Evolutionary conservation across 1,140 invertebrate species (phyloP).

Genomic region (Pararge aegeria): DNA sequence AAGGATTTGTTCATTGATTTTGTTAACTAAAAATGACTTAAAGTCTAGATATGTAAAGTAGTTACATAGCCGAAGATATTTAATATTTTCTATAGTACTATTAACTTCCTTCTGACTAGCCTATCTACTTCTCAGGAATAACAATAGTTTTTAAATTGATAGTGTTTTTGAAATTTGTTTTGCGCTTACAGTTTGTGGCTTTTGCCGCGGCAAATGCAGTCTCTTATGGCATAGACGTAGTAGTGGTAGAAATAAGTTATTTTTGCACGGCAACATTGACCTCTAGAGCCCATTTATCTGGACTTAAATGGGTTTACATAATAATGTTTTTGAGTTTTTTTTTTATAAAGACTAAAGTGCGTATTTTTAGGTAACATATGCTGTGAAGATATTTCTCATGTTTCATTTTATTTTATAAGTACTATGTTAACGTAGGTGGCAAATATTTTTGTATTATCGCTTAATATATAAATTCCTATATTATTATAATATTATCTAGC

Average conservation of each 20-base stretch:
- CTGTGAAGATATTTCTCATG: slow-evolving; percentile 27
- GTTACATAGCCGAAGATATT: too few species aligned
- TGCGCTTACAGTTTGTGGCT: not conserved
- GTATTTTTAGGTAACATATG: slow-evolving; percentile 24
- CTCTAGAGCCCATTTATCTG: not conserved
- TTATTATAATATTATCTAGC: slow-evolving; percentile 27
- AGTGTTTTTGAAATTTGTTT: not conserved
- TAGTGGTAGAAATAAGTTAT: slow-evolving; percentile 9
- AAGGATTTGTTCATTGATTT: too few species aligned
- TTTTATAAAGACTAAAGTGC: slow-evolving; percentile 7
- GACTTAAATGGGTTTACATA: not conserved
- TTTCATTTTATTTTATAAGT: not conserved
- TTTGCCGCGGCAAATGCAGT: not conserved
- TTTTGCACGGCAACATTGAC: slow-evolving; percentile 42
- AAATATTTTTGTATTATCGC: slow-evolving; percentile 43
- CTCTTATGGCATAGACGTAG: not conserved
- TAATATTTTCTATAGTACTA: too few species aligned
- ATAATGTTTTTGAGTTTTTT: not conserved
- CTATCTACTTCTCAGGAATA: too few species aligned
- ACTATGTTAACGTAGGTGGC: slow-evolving; percentile 13
- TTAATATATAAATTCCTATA: slow-evolving; percentile 47
- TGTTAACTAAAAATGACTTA: too few species aligned
- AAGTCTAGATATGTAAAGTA: too few species aligned
- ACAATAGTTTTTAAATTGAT: not conserved
- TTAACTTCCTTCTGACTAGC: too few species aligned